Conservation (phyloP, 1,140 invertebrate genomes). For the Delia radicum region DNA sequence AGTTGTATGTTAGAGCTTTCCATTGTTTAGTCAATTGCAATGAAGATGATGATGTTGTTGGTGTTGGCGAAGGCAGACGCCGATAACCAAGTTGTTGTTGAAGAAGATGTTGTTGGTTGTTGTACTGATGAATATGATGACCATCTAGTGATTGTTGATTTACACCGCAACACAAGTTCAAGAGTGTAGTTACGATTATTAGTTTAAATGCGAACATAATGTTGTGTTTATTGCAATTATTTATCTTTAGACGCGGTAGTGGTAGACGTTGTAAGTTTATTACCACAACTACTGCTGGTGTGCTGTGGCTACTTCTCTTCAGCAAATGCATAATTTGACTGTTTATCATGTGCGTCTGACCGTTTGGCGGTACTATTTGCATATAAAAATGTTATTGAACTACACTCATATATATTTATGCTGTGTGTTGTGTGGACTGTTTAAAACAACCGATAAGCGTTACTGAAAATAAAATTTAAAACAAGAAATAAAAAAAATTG, state of each 20-base stretch:
- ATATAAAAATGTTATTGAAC: background rate
- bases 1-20: slow-evolving; percentile 69
- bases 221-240: background rate
- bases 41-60: slow-evolving; percentile 26
- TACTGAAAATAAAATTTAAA: background rate
- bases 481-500: background rate
- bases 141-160: background rate
- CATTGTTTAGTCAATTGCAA: slow-evolving; percentile 74
- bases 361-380: background rate
- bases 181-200: background rate
- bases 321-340: background rate
- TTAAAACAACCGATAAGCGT: background rate
- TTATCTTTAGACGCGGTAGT: background rate
- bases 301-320: no score
- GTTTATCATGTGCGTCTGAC: background rate
- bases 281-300: background rate
- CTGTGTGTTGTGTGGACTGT: background rate
- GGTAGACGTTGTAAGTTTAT: background rate
- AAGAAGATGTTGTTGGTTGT: background rate
- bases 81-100: background rate
- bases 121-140: background rate
- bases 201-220: background rate
- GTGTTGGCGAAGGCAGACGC: slow-evolving; percentile 12
- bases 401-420: background rate
- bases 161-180: slow-evolving; percentile 3